phyloP scores from a whole-genome alignment of 2,113 vertebrate genomes.

The Oryzias curvinotus region DNA sequence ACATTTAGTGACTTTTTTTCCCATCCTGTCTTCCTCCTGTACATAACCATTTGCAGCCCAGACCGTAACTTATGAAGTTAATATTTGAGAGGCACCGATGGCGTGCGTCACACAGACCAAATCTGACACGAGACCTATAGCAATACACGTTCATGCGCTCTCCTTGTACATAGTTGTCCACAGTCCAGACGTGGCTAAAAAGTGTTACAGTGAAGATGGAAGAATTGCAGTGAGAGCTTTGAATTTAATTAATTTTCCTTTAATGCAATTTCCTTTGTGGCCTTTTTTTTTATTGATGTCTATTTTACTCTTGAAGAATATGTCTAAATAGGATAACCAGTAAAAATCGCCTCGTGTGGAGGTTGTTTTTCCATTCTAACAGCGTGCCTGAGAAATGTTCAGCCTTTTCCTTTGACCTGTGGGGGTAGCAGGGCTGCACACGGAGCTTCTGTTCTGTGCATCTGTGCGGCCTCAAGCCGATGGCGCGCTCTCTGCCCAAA shows the following conservation, averaged over 20 bases:
- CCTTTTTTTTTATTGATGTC: conserved; percentile 67
- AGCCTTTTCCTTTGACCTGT: conserved; percentile 58
- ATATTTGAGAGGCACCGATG: conserved; percentile 32
- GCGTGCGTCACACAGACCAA: conserved; percentile 45
- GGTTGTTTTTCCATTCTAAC: conserved; percentile 41
- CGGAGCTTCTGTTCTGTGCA: conserved; percentile 38
- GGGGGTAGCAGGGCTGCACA: conserved; percentile 62
- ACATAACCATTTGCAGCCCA: conserved; percentile 68
- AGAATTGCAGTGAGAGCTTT: conserved; percentile 36
- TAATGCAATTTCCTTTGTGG: conserved; percentile 56
- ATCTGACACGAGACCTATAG: conserved; percentile 43
- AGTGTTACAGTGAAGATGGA: conserved; percentile 19
- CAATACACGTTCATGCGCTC: conserved; percentile 45
- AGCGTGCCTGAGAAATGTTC: conserved; percentile 64
- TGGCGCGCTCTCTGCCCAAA: conserved; percentile 29
- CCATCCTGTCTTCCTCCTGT: conserved; percentile 64
- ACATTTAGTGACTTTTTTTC: conserved; percentile 40
- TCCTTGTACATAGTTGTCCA: conserved; percentile 56
- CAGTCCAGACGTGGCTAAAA: conserved; percentile 38
- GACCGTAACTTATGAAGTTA: conserved; percentile 69
- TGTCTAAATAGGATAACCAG: conserved; percentile 71
- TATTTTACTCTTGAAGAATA: conserved; percentile 55
- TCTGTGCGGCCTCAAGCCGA: conserved; percentile 51
- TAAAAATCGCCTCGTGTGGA: conserved; percentile 30
- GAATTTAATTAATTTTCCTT: conserved; percentile 31